These are phyloP conservation scores for Oncorhynchus keta DNA, from an alignment of 2,113 vertebrate species.

Conservation along the genomic window DNA sequence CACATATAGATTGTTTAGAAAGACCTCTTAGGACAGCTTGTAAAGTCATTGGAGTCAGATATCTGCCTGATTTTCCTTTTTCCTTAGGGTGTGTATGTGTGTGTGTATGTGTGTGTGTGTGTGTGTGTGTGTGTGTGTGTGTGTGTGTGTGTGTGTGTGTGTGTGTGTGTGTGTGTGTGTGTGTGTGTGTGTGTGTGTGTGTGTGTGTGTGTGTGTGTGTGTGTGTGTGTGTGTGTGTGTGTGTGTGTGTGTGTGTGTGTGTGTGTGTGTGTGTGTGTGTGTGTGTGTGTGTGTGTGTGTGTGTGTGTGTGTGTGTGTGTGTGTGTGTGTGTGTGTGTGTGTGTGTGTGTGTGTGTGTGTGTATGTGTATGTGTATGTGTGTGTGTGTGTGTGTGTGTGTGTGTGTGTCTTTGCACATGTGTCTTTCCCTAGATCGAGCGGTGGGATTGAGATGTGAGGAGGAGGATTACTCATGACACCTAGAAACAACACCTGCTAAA, in stretches of 20 bases:
- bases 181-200: background rate
- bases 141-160: background rate
- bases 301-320: background rate
- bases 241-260: too few species aligned
- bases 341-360: too few species aligned
- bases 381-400: background rate
- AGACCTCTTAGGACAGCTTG: background rate
- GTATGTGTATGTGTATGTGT: too few species aligned
- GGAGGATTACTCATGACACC: slow-evolving; percentile 63
- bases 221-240: too few species aligned
- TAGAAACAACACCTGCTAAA: slow-evolving; percentile 70
- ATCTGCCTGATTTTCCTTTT: too few species aligned
- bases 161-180: too few species aligned
- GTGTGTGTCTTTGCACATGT: background rate
- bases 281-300: too few species aligned
- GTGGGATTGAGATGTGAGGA: slow-evolving; percentile 66
- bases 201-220: slow-evolving; percentile 5
- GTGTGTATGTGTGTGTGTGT: too few species aligned
- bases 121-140: background rate
- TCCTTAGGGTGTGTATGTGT: too few species aligned
- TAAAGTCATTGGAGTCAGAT: background rate
- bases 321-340: background rate
- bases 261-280: background rate
- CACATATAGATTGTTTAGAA: background rate
- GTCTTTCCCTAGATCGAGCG: slow-evolving; percentile 36